These are phyloP conservation scores for Scaptomyza reducta DNA, from an alignment of 2,888 invertebrate genomes.

Conservation along the genomic window DNA sequence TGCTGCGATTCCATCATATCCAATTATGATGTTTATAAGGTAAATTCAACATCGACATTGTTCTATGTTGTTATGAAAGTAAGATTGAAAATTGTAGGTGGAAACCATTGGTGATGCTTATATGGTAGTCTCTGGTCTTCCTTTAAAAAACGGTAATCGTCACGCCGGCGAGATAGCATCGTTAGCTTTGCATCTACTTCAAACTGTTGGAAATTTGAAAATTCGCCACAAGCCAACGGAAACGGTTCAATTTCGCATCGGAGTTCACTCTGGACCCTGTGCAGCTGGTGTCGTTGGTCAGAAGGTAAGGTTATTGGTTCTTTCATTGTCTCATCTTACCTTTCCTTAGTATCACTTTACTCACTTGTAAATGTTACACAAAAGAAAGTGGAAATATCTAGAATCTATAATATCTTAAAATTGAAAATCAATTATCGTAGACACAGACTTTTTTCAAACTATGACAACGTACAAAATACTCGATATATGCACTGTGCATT, in stretches of 20 bases:
- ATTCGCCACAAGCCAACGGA: conserved; percentile 88
- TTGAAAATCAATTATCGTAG: too few relatives aligned
- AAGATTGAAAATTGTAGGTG: conserved; percentile 84
- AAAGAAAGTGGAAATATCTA: too few relatives aligned
- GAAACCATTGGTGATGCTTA: conserved; percentile 94
- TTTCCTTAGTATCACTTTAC: too few relatives aligned
- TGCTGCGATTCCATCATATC: conserved; percentile 95
- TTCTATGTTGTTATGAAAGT: not conserved
- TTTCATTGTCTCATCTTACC: too few relatives aligned
- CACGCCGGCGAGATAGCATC: conserved; percentile 93
- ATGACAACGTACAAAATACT: too few relatives aligned
- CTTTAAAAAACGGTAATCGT: conserved; percentile 89
- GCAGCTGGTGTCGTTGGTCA: conserved; percentile 93
- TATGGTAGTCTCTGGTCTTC: conserved; percentile 92
- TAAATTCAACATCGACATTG: conserved; percentile 60
- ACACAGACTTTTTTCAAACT: too few relatives aligned
- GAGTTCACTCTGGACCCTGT: conserved; percentile 89
- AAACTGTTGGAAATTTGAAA: conserved; percentile 88
- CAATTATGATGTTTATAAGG: conserved; percentile 94
- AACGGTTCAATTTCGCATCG: conserved; percentile 89
- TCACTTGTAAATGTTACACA: too few relatives aligned
- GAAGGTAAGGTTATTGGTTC: conserved; percentile 65
- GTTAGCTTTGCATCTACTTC: conserved; percentile 90
- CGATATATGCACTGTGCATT: too few relatives aligned
- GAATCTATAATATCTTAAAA: too few relatives aligned